These are phyloP conservation scores for Chelon auratus DNA, from an alignment of 2,797 vertebrate species.

Conservation along the genomic window DNA sequence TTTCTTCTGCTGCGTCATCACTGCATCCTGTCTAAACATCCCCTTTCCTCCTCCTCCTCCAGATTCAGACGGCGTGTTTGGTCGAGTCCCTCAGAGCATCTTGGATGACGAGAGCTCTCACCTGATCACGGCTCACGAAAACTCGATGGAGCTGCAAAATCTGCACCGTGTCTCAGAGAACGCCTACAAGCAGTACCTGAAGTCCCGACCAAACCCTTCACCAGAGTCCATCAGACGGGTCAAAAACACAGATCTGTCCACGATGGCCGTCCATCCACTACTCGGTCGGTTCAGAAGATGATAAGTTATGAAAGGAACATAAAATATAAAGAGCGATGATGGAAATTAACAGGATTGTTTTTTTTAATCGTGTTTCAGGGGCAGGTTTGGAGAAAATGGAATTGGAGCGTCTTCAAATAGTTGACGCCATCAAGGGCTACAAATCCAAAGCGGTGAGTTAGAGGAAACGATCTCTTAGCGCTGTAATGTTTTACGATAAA, in stretches of 20 bases:
- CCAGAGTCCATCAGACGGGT: conserved; percentile 93
- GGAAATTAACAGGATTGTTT: not conserved
- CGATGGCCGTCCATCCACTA: conserved; percentile 91
- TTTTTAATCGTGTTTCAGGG: conserved; percentile 75
- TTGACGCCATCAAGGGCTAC: conserved; percentile 92
- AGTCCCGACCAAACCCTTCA: conserved; percentile 90
- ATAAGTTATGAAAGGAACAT: not conserved
- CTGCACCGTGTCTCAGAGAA: conserved; percentile 88
- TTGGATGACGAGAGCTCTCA: conserved; percentile 91
- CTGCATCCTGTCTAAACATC: rapidly evolving
- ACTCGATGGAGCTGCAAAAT: conserved; percentile 88
- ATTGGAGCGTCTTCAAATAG: conserved; percentile 89
- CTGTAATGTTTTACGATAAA: not conserved
- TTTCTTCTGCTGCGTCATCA: not conserved
- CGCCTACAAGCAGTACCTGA: conserved; percentile 94
- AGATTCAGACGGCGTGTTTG: conserved; percentile 87
- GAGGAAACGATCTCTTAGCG: not conserved
- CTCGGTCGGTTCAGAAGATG: conserved; percentile 85
- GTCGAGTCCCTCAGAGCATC: conserved; percentile 92
- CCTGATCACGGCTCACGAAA: conserved; percentile 83
- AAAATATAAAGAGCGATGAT: not conserved
- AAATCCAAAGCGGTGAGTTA: conserved; percentile 90
- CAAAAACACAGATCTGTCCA: conserved; percentile 86
- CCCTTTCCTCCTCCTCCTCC: not conserved
- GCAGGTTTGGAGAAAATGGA: conserved; percentile 88